These are phyloP conservation scores for Homarus gammarus DNA, from an alignment of 2,888 invertebrate species.

Conservation along the genomic window DNA sequence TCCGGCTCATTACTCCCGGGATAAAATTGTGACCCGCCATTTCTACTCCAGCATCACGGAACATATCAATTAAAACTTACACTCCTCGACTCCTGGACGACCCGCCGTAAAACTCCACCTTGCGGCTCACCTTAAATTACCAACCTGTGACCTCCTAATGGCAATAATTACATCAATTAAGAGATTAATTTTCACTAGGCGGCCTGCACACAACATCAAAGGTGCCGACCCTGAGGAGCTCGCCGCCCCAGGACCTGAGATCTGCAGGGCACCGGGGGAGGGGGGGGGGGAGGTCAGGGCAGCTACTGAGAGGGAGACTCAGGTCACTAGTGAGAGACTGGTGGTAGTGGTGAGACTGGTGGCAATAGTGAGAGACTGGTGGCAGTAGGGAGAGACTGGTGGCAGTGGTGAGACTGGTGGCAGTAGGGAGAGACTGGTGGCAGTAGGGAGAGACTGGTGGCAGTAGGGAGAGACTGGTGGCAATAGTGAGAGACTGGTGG, in stretches of 20 bases:
- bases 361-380: no score
- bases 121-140: slow-evolving; percentile 20
- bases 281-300: not conserved
- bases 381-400: no score
- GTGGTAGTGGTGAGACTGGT: no score
- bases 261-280: not conserved
- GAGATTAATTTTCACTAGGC: slow-evolving; percentile 64
- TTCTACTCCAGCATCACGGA: slow-evolving; percentile 4
- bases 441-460: not conserved
- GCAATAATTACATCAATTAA: slow-evolving; percentile 69
- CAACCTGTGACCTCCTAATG: slow-evolving; percentile 35
- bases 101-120: slow-evolving; percentile 15
- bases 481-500: no score
- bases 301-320: no score
- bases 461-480: not conserved
- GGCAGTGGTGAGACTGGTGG: no score
- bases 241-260: not conserved
- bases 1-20: not conserved
- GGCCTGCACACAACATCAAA: slow-evolving; percentile 62
- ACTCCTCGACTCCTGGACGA: not conserved
- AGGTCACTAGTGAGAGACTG: no score
- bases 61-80: slow-evolving; percentile 35
- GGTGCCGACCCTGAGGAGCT: slow-evolving; percentile 47
- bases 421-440: no score
- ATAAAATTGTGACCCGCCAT: not conserved